Evolutionary conservation across 1,140 invertebrate species (phyloP), one percentile per base, ranked within the genome.

Genomic region (Proales similis): DNA sequence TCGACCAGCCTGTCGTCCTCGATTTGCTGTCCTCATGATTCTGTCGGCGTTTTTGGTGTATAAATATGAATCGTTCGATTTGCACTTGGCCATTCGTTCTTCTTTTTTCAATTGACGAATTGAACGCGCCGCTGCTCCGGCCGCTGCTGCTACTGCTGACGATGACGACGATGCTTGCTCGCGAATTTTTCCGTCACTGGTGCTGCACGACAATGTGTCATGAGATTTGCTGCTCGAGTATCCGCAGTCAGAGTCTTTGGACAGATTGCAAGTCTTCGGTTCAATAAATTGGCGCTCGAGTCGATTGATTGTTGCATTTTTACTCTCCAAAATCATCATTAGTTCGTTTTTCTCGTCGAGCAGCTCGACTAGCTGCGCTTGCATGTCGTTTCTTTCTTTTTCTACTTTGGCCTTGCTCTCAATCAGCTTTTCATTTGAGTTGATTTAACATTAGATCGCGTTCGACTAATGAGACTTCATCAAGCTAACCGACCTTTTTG

Each of bases 41-140:
- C n/a, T n/a, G n/a, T n/a, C n/a, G n/a, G n/a, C n/a, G 14, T 57
- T 57, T 57, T 57, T 57, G 20, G 45, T 57, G 22, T 57, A 57
- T 14, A 57, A 42, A 57, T 57, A 57, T 1, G 51, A 57, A 17
- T 57, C 51, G n/a, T 57, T 57, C 30, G 51, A 57, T 57, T 57
- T 57, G 32, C 51, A 57, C 22, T 57, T 57, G 36, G 30, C n/a
- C 4, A 6, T 42, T 42, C 51, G 9, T 42, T 57, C 51, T 42
- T 57, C 51, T 36, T 57, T 57, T 57, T 57, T 57, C 6, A 11
- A 42, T 42, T 57, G 39, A 12, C 20, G 30, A 42, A 42, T 57
- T 22, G 51, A 30, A 11, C 12, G 27, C 20, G 32, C 19, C 45
- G 29, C 30, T n/a, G n/a, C n/a, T n/a, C n/a, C n/a, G 7, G 51